Evolutionary conservation across 2,113 vertebrate genomes (phyloP).

Genomic region (Tyrannus savana): DNA sequence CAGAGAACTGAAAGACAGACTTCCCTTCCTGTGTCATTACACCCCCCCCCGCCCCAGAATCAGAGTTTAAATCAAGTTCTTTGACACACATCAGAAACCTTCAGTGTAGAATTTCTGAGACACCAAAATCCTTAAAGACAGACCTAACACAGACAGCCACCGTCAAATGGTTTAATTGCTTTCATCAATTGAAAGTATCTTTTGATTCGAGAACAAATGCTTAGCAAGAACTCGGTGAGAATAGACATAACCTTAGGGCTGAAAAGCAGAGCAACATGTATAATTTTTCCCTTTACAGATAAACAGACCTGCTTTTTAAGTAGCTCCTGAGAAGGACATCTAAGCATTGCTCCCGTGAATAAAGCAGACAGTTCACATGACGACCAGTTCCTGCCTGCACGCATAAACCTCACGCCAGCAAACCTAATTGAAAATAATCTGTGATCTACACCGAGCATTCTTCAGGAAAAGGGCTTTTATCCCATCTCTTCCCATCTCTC

Average conservation of each 20-base stretch:
- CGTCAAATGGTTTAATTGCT: conserved; percentile 61
- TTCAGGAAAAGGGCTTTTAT: conserved; percentile 57
- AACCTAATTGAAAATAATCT: conserved; percentile 67
- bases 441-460: conserved; percentile 50
- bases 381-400: conserved; percentile 65
- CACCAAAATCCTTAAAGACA: conserved; percentile 47
- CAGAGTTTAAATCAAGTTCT: conserved; percentile 42
- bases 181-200: conserved; percentile 60
- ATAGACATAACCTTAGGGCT: conserved; percentile 67
- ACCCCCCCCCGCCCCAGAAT: conserved; percentile 28
- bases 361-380: conserved; percentile 59
- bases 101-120: conserved; percentile 65
- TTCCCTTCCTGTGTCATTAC: conserved; percentile 59
- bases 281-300: conserved; percentile 30
- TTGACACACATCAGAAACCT: conserved; percentile 61
- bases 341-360: conserved; percentile 53
- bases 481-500: conserved; percentile 45
- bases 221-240: conserved; percentile 41
- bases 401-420: conserved; percentile 31
- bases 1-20: conserved; percentile 49
- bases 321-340: conserved; percentile 60
- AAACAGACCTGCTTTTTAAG: conserved; percentile 65
- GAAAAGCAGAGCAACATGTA: conserved; percentile 34
- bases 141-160: conserved; percentile 49
- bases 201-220: conserved; percentile 70